Conservation (phyloP, 2,888 invertebrate genomes). For the Tetropium fuscum region DNA sequence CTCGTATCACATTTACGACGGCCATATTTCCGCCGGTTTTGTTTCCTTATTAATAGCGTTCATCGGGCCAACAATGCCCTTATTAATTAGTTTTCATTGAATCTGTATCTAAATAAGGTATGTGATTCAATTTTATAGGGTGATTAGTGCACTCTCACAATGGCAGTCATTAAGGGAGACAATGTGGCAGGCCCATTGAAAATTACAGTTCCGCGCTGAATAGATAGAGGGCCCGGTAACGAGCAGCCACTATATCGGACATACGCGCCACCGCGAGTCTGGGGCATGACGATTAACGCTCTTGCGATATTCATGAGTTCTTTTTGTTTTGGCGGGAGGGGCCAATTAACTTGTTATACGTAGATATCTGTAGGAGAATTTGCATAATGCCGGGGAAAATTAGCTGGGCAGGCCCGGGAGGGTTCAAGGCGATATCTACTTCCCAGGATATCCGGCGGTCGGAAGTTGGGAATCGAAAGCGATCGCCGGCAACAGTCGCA, state of each 20-base stretch:
- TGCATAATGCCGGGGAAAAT: conserved; percentile 49
- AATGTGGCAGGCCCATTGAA: conserved; percentile 35
- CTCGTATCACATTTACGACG: not conserved
- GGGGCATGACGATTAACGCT: not conserved
- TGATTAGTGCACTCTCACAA: conserved; percentile 36
- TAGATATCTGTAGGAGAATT: conserved; percentile 45
- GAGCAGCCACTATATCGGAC: conserved; percentile 9
- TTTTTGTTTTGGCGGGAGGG: conserved; percentile 37
- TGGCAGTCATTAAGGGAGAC: conserved; percentile 38
- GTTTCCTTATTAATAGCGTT: conserved; percentile 21
- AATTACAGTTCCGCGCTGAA: conserved; percentile 32
- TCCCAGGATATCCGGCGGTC: conserved; percentile 49
- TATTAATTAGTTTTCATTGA: conserved; percentile 33
- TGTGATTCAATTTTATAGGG: conserved; percentile 34
- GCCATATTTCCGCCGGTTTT: conserved; percentile 10
- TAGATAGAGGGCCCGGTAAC: conserved; percentile 26
- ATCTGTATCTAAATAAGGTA: conserved; percentile 37
- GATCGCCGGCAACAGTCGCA: conserved; percentile 37
- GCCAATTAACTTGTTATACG: conserved; percentile 44
- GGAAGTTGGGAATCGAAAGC: conserved; percentile 49
- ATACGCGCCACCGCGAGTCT: not conserved
- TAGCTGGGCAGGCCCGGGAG: conserved; percentile 35
- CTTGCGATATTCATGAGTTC: conserved; percentile 30
- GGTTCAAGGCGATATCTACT: conserved; percentile 45
- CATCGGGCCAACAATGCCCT: conserved; percentile 15